Evolutionary conservation across 2,888 invertebrate species (phyloP).

Genomic region (Cryptocephalus moraei): DNA sequence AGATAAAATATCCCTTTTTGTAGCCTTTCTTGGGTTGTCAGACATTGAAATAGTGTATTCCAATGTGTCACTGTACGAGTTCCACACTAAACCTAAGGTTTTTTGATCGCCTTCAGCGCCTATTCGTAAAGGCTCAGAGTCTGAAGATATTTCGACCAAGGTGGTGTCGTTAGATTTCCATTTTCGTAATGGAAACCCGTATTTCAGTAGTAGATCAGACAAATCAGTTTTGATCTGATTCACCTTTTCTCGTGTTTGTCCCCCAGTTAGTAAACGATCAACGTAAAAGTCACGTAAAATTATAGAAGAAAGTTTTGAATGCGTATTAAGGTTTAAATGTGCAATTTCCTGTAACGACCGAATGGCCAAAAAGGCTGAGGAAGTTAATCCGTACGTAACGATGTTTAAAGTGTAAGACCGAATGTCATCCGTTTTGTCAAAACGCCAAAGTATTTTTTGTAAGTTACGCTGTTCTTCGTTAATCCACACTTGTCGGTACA

Average conservation of each 20-base stretch:
- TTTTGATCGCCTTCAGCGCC: neutral
- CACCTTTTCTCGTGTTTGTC: constrained; percentile 1
- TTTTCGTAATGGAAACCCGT: constrained; percentile 8
- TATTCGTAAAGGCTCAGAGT: neutral
- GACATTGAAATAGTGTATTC: constrained; percentile 1
- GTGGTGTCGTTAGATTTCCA: constrained; percentile 11
- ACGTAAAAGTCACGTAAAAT: constrained; percentile 12
- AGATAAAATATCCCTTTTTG: constrained; percentile 8
- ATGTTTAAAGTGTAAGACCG: neutral
- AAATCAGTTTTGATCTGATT: neutral
- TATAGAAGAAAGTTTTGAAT: neutral
- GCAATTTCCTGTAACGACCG: constrained; percentile 7
- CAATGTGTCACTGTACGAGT: constrained; percentile 3
- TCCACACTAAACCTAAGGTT: constrained; percentile 8
- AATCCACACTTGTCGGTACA: constrained; percentile 12
- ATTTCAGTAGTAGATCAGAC: constrained; percentile 1
- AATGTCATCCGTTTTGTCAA: constrained; percentile 10
- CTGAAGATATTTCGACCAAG: neutral
- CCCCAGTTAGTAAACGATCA: constrained; percentile 12
- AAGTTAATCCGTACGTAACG: constrained; percentile 6
- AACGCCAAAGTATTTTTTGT: constrained; percentile 17
- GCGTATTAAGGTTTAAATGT: neutral
- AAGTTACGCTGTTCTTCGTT: neutral
- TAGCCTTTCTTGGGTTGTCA: neutral
- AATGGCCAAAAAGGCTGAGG: constrained; percentile 22